These are phyloP conservation scores for Oscarella lobularis DNA, from an alignment of 37 sponge, comb jelly and placozoan species.

Conservation along the genomic window DNA sequence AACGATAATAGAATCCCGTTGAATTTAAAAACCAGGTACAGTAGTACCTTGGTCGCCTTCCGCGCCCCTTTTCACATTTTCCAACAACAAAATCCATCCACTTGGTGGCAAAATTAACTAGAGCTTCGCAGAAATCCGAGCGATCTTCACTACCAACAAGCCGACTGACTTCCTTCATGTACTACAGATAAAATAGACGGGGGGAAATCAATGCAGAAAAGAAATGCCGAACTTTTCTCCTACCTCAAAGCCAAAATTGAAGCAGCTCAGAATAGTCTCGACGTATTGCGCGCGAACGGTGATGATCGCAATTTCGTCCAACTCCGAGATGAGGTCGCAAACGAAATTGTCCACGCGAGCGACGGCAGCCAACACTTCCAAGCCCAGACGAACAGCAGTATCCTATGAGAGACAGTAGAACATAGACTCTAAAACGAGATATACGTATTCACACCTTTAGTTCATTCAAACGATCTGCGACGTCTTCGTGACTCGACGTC, in stretches of 20 bases:
- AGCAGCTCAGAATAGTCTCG: constrained; percentile 49
- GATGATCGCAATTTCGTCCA: constrained; percentile 9
- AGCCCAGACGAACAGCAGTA: background rate
- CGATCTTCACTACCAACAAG: constrained; percentile 47
- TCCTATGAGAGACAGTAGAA: background rate
- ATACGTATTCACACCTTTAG: constrained; percentile 21
- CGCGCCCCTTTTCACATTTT: constrained; percentile 52
- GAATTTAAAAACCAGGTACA: background rate
- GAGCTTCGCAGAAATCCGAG: constrained; percentile 24
- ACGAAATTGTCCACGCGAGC: constrained; percentile 9
- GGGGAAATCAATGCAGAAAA: background rate
- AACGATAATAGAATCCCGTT: too few species aligned
- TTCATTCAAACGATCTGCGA: constrained; percentile 45
- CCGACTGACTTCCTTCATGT: constrained; percentile 50
- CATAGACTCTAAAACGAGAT: background rate
- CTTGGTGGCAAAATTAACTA: constrained; percentile 25
- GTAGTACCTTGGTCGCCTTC: constrained; percentile 35
- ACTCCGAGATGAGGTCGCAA: constrained; percentile 11
- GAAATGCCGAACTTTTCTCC: background rate
- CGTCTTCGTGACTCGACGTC: constrained; percentile 65
- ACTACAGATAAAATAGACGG: constrained; percentile 16
- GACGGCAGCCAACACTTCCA: background rate
- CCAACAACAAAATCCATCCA: constrained; percentile 57
- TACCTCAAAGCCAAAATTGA: constrained; percentile 83
- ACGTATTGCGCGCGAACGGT: constrained; percentile 29